Conservation (phyloP, 2,797 vertebrate species). For the Danionella dracula region DNA sequence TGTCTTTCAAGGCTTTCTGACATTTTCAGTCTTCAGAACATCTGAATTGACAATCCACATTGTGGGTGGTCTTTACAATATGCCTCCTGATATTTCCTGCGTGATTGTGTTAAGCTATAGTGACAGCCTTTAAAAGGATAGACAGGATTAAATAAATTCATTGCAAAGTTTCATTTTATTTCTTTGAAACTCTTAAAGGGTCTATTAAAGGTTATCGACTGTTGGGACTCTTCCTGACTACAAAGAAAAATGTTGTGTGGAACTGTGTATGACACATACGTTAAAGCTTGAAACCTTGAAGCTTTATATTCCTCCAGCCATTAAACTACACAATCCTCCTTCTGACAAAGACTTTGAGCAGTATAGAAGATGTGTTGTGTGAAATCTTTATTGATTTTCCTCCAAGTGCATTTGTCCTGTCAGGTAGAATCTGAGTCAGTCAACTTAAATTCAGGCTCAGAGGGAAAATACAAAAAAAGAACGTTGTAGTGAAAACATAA, state of each 20-base stretch:
- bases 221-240: neutral
- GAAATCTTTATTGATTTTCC: neutral
- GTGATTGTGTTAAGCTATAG: neutral
- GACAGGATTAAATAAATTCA: neutral
- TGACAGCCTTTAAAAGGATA: slow-evolving; percentile 3
- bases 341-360: neutral
- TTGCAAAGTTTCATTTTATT: neutral
- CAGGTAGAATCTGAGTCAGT: neutral
- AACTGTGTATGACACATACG: neutral
- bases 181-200: neutral
- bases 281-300: neutral
- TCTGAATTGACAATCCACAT: neutral
- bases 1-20: slow-evolving; percentile 4
- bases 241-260: neutral
- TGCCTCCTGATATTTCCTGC: neutral
- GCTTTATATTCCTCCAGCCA: neutral
- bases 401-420: neutral
- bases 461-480: neutral
- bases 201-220: neutral
- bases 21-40: neutral
- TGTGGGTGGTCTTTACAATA: neutral
- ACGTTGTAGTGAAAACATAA: too few species aligned
- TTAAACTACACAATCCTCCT: neutral
- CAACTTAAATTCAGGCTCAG: neutral
- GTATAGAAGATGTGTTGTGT: neutral